These are phyloP conservation scores for Zingel zingel DNA, from an alignment of 2,113 vertebrate species.

Conservation along the genomic window DNA sequence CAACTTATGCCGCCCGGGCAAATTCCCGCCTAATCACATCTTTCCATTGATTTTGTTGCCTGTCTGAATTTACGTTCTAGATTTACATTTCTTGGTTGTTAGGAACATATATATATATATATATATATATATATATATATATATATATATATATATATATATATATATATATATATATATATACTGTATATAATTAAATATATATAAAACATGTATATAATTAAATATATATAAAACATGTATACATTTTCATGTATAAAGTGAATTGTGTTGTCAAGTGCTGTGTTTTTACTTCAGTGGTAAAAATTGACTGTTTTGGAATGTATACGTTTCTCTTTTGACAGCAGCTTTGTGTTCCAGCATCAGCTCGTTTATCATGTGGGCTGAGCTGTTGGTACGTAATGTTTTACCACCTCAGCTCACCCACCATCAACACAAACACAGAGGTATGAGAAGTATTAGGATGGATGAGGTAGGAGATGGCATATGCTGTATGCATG, in stretches of 20 bases:
- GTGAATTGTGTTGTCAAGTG: not conserved
- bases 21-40: not conserved
- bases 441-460: slow-evolving; percentile 24
- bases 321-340: not conserved
- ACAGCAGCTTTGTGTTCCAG: slow-evolving; percentile 15
- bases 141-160: too few species aligned
- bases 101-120: too few species aligned
- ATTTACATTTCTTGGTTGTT: not conserved
- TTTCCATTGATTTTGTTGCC: not conserved
- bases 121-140: too few species aligned
- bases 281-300: not conserved
- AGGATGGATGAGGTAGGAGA: slow-evolving; percentile 31
- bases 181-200: too few species aligned
- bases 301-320: not conserved
- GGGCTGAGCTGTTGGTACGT: slow-evolving; percentile 20
- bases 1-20: not conserved
- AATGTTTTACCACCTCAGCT: slow-evolving; percentile 54
- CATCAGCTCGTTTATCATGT: slow-evolving; percentile 12
- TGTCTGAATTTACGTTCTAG: not conserved
- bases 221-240: too few species aligned
- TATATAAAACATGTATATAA: too few species aligned
- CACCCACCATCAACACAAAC: slow-evolving; percentile 28
- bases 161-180: too few species aligned
- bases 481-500: not conserved
- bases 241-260: not conserved